Evolutionary conservation across 2,888 invertebrate species (phyloP), one percentile per base, ranked within the genome.

Genomic region (Pedicia rivosa): DNA sequence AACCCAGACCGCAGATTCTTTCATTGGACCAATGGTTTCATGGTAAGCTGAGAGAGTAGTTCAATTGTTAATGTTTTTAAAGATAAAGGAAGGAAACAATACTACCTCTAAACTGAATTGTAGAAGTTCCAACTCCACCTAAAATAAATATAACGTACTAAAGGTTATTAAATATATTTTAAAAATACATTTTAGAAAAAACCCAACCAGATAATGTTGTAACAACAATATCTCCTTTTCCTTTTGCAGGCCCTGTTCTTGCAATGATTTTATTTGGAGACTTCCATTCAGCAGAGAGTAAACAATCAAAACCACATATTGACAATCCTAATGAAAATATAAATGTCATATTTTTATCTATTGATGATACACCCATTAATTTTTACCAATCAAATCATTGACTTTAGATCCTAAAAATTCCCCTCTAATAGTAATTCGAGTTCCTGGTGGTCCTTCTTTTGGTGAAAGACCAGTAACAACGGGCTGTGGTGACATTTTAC

Each of bases 1-100:
- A 2, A 97, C 87, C 97, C 97, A 98, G 4, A 98, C 91, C 5
- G 95, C 92, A 47, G 91, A 92, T 57, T 97, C 97, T 57, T 97
- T 95, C 46, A 94, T 74, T 1, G 95, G 94, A 0, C 88, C 87
- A 50, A 90, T 78, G 8, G 88, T 75, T 57, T 87, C 86, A 59
- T 83, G 77, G 52, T 82, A 84, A 1, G 84, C 82, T 24, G n/a
- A 24, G 8, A 24, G 8, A 24, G 3, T 5, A 5, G 3, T 5
- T 10, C 3, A 7, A 10, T 24, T n/a, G n/a, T n/a, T n/a, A n/a
- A n/a, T n/a, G n/a, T n/a, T n/a, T n/a, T n/a, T n/a, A n/a, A n/a
- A n/a, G n/a, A n/a, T n/a, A n/a, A n/a, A n/a, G n/a, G n/a, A n/a
- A n/a, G 1, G 59, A 61, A 1, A 57, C n/a, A n/a, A 54, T 8